phyloP scores from a whole-genome alignment of 2,888 invertebrate species.

The Pyrrhosoma nymphula region DNA sequence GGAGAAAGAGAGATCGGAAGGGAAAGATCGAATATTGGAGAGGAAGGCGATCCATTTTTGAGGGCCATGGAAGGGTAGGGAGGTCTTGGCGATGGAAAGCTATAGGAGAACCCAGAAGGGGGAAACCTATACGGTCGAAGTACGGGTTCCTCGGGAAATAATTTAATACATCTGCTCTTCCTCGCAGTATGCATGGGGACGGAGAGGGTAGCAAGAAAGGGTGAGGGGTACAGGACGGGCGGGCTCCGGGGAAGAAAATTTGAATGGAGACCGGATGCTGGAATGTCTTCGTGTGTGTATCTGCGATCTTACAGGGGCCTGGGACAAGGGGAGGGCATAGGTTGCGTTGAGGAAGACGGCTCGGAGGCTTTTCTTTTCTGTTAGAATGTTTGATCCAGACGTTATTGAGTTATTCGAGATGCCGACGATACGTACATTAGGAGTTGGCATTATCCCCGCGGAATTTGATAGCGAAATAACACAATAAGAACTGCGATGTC shows the following conservation, averaged over 20 bases:
- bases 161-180: neutral
- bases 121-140: neutral
- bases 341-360: too few species aligned
- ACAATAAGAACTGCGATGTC: neutral
- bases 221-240: neutral
- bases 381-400: neutral
- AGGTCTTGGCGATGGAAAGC: neutral
- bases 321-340: too few species aligned
- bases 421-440: constrained; percentile 31
- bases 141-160: neutral
- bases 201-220: too few species aligned
- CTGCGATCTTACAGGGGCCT: neutral
- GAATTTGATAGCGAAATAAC: constrained; percentile 22
- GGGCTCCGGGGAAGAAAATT: neutral
- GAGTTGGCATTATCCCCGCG: neutral
- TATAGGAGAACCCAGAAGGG: neutral
- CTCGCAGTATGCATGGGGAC: neutral
- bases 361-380: neutral
- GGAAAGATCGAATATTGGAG: constrained; percentile 36
- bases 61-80: neutral
- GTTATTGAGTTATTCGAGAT: constrained; percentile 8
- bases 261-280: constrained; percentile 6
- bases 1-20: neutral
- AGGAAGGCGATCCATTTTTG: constrained; percentile 16
- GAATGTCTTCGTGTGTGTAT: too few species aligned